phyloP scores from a whole-genome alignment of 2,888 invertebrate species.

The Orgyia antiqua region DNA sequence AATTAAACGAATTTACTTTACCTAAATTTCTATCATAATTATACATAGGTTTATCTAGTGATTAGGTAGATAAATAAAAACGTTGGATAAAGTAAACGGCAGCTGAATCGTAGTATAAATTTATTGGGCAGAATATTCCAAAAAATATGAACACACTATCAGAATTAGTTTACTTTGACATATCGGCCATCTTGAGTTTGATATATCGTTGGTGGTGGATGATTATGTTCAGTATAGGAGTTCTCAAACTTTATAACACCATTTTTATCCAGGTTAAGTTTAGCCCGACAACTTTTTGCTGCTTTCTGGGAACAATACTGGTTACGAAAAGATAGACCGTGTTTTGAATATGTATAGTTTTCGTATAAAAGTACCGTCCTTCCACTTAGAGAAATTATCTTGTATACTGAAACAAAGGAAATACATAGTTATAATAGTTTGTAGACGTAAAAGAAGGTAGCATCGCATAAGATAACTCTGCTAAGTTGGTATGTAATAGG shows the following conservation, averaged over 20 bases:
- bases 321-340: slow-evolving; percentile 6
- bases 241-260: slow-evolving; percentile 14
- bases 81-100: too few species aligned
- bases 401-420: slow-evolving; percentile 14
- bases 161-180: slow-evolving; percentile 1
- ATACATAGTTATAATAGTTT: too few species aligned
- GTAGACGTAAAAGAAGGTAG: too few species aligned
- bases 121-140: too few species aligned
- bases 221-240: slow-evolving; percentile 22
- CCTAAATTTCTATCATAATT: too few species aligned
- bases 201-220: slow-evolving; percentile 22
- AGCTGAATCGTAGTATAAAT: too few species aligned
- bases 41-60: too few species aligned
- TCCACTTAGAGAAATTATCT: slow-evolving; percentile 14
- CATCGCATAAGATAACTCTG: too few species aligned
- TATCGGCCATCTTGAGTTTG: slow-evolving; percentile 10
- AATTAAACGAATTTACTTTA: too few species aligned
- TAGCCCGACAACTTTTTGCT: slow-evolving; percentile 22
- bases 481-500: too few species aligned
- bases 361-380: slow-evolving; percentile 14
- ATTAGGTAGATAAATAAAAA: too few species aligned
- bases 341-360: slow-evolving; percentile 18
- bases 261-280: slow-evolving; percentile 16
- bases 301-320: slow-evolving; percentile 23
- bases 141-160: too few species aligned